phyloP scores from a whole-genome alignment of 2,113 vertebrate species.

The Varanus komodoensis region DNA sequence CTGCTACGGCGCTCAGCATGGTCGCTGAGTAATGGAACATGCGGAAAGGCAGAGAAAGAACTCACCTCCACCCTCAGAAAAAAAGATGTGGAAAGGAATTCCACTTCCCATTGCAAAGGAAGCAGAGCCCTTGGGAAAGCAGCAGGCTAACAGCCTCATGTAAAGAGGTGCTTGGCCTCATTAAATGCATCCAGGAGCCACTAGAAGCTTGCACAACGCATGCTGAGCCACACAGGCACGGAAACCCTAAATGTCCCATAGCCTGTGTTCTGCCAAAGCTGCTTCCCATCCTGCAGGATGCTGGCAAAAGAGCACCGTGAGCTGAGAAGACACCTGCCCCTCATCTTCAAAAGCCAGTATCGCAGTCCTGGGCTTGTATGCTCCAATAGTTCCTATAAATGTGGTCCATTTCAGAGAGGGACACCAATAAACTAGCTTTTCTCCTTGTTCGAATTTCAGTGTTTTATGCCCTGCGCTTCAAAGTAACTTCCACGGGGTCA shows the following conservation, averaged over 20 bases:
- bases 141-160: too few relatives aligned
- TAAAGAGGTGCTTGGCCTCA: background rate
- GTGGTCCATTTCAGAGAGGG: background rate
- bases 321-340: background rate
- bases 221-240: background rate
- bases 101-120: too few relatives aligned
- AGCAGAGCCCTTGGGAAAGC: too few relatives aligned
- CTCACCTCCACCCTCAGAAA: too few relatives aligned
- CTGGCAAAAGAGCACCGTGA: background rate
- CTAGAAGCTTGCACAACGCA: background rate
- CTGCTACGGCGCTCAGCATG: too few relatives aligned
- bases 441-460: background rate
- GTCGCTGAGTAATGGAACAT: too few relatives aligned
- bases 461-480: background rate
- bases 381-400: background rate
- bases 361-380: background rate
- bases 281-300: background rate
- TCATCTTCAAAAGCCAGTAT: background rate
- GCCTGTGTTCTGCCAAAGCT: background rate
- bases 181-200: background rate
- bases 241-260: background rate
- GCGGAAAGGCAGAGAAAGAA: too few relatives aligned
- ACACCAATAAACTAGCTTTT: background rate
- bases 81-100: too few relatives aligned
- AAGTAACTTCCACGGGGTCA: too few relatives aligned